Percentiles rank a stretch among this genome's conserved stretches.
phyloP scores from a whole-genome alignment of 2,888 invertebrate species.

The Hoplodrina blanda region DNA sequence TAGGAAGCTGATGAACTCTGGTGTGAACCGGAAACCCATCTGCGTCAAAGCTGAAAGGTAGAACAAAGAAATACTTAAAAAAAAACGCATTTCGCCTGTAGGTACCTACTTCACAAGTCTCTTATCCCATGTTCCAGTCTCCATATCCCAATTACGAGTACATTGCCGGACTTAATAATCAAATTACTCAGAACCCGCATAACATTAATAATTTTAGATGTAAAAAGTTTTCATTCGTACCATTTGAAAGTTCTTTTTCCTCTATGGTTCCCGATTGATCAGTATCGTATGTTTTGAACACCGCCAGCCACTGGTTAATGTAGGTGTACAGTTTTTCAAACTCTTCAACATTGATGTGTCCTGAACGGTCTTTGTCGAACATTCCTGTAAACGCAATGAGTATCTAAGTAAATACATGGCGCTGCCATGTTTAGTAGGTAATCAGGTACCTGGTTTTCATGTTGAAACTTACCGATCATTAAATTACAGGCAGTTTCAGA shows the following conservation, averaged over 20 bases:
- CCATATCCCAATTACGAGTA: no score
- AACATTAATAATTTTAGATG: no score
- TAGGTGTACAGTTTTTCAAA: conserved; percentile 97
- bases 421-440: neutral
- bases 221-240: conserved; percentile 78
- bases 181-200: no score
- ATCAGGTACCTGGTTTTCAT: neutral
- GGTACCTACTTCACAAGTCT: neutral
- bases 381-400: conserved; percentile 91
- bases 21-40: conserved; percentile 97
- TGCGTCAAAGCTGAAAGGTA: conserved; percentile 93
- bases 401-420: neutral
- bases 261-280: conserved; percentile 97
- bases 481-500: conserved; percentile 95
- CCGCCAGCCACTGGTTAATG: conserved; percentile 96
- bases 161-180: no score
- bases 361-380: conserved; percentile 96
- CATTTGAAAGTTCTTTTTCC: conserved; percentile 94
- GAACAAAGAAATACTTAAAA: neutral
- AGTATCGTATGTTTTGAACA: conserved; percentile 96
- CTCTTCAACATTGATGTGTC: conserved; percentile 95
- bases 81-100: neutral
- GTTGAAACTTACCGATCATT: conserved; percentile 93
- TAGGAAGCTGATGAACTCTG: conserved; percentile 94
- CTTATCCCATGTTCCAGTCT: no score